Percentiles rank a stretch among this genome's conserved stretches.
These are phyloP conservation scores for Saccostrea cuccullata DNA, from an alignment of 1,140 invertebrate genomes.

Conservation along the genomic window DNA sequence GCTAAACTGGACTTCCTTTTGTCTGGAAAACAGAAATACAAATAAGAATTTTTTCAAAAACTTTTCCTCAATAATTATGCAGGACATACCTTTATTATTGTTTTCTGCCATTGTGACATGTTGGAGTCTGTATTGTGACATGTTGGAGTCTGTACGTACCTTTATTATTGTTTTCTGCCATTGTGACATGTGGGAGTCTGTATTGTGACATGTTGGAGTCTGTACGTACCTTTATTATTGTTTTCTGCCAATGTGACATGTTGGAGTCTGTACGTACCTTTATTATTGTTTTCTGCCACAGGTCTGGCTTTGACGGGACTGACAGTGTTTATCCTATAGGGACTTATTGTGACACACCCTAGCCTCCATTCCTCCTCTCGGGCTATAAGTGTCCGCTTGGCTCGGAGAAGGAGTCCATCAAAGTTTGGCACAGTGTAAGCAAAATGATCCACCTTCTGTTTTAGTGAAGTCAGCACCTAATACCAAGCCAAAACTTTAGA, in stretches of 20 bases:
- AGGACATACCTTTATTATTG: constrained; percentile 6
- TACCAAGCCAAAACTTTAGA: not conserved
- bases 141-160: too few species aligned
- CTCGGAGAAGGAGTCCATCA: constrained; percentile 81
- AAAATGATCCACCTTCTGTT: constrained; percentile 90
- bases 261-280: not conserved
- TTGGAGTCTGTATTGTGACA: too few species aligned
- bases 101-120: too few species aligned
- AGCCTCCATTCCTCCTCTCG: constrained; percentile 61
- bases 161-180: too few species aligned
- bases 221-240: constrained; percentile 27
- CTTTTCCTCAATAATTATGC: too few species aligned
- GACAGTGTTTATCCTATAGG: constrained; percentile 23
- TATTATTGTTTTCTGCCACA: constrained; percentile 40
- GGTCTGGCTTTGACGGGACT: constrained; percentile 21
- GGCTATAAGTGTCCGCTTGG: constrained; percentile 85
- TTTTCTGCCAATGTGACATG: constrained; percentile 13
- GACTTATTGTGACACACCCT: constrained; percentile 26
- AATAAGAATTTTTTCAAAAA: not conserved
- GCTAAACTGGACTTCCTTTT: constrained; percentile 73
- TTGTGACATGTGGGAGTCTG: too few species aligned
- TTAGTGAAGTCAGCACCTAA: constrained; percentile 89
- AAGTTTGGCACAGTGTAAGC: constrained; percentile 86
- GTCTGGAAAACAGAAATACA: constrained; percentile 63
- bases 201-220: too few species aligned